Percentiles rank a stretch among this genome's conserved stretches.
Evolutionary conservation across 2,888 invertebrate species (phyloP).

Genomic region (Drosophila birchii): DNA sequence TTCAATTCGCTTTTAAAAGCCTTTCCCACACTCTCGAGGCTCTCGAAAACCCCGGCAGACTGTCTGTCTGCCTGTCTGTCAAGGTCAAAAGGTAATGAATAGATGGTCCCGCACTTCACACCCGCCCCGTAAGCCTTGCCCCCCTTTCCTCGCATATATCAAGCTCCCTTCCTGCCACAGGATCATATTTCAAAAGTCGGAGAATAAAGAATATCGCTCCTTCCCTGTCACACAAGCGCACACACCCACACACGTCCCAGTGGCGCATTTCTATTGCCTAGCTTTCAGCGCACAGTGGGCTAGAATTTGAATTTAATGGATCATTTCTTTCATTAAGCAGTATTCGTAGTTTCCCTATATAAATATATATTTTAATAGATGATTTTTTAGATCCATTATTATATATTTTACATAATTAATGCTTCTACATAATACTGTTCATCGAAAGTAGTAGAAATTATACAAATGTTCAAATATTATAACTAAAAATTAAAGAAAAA

Average conservation of each 20-base stretch:
- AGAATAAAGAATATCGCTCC: constrained; percentile 33
- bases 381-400: too few species aligned
- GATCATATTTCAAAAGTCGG: constrained; percentile 39
- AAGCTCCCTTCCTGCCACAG: constrained; percentile 2
- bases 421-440: too few species aligned
- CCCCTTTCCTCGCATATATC: neutral
- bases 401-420: too few species aligned
- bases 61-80: constrained; percentile 43
- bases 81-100: constrained; percentile 48
- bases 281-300: constrained; percentile 29
- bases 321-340: neutral
- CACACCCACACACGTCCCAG: neutral
- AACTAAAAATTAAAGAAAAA: too few species aligned
- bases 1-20: constrained; percentile 44
- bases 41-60: constrained; percentile 31
- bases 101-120: constrained; percentile 3
- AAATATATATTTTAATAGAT: too few species aligned
- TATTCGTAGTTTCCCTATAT: neutral
- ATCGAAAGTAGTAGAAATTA: too few species aligned
- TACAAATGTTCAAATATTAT: too few species aligned
- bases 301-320: neutral
- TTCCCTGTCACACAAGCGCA: neutral
- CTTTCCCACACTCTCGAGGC: constrained; percentile 37
- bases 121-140: neutral
- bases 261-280: constrained; percentile 41